phyloP scores from a whole-genome alignment of 2,888 invertebrate genomes.

The Hydroisotoma schaefferi region DNA sequence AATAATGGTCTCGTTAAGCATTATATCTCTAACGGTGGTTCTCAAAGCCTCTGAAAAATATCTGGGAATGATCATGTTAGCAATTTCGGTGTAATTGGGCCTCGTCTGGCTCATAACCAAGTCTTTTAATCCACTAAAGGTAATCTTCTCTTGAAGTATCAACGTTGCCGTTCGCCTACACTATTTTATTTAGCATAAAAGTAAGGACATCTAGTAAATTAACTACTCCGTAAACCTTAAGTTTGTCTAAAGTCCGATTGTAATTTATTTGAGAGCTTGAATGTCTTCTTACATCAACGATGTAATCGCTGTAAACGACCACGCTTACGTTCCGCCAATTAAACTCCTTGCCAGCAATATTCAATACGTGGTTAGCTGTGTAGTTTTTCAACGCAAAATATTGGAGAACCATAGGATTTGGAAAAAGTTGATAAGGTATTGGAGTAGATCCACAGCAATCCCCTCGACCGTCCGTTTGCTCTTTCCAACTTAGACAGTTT shows the following conservation, averaged over 20 bases:
- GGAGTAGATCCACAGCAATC: slow-evolving; percentile 1
- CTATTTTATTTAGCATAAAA: not conserved
- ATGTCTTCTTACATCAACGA: not conserved
- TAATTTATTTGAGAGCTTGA: not conserved
- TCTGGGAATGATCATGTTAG: not conserved
- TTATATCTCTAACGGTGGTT: not conserved
- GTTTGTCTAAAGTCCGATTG: too few species aligned
- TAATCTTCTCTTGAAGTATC: not conserved
- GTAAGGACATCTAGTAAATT: not conserved
- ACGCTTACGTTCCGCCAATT: not conserved
- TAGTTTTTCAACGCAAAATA: slow-evolving; percentile 1
- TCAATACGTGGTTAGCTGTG: not conserved
- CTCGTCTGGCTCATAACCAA: not conserved
- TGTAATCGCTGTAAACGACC: not conserved
- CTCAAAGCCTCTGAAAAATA: not conserved
- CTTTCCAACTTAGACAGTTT: not conserved
- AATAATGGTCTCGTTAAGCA: not conserved
- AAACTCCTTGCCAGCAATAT: not conserved
- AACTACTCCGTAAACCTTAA: too few species aligned
- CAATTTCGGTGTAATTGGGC: not conserved
- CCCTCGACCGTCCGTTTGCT: not conserved
- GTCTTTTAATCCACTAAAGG: not conserved
- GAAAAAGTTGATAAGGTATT: not conserved
- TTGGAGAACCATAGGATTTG: not conserved
- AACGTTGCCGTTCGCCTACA: not conserved